Percentiles rank a stretch among this genome's conserved stretches.
phyloP scores from a whole-genome alignment of 2,888 invertebrate genomes.

The Chymomyza caudatula region DNA sequence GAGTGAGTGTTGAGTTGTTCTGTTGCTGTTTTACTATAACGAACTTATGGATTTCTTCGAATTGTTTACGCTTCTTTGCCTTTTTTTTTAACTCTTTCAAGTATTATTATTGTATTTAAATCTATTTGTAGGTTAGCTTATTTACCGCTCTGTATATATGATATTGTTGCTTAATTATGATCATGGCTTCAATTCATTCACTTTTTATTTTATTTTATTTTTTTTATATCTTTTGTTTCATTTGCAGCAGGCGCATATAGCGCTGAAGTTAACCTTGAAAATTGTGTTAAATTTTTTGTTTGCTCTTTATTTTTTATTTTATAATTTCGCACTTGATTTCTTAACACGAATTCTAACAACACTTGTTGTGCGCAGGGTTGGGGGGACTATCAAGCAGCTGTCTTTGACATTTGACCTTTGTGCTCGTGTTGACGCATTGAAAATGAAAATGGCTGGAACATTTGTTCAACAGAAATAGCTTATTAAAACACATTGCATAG shows the following conservation, averaged over 20 bases:
- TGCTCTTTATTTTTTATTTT: not conserved
- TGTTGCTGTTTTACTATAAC: not conserved
- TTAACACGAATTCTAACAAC: slow-evolving; percentile 17
- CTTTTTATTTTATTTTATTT: slow-evolving; percentile 3
- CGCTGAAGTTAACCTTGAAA: slow-evolving; percentile 6
- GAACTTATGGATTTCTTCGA: not conserved
- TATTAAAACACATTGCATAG: slow-evolving; percentile 54
- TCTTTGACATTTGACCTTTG: slow-evolving; percentile 32
- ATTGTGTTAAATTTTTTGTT: slow-evolving; percentile 6
- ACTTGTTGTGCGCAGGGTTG: not conserved
- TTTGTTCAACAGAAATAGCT: slow-evolving; percentile 52
- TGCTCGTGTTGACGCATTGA: slow-evolving; percentile 16
- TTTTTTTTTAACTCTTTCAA: slow-evolving; percentile 1
- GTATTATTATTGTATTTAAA: slow-evolving; percentile 6
- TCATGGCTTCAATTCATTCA: not conserved
- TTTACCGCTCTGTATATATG: not conserved
- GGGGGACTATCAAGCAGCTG: not conserved
- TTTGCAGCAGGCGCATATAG: not conserved
- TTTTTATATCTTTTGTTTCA: slow-evolving; percentile 1
- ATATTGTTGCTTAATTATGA: not conserved
- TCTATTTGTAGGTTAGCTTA: slow-evolving; percentile 6
- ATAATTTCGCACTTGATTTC: slow-evolving; percentile 20
- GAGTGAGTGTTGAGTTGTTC: not conserved
- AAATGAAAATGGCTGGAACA: slow-evolving; percentile 15
- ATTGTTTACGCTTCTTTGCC: slow-evolving; percentile 4